Evolutionary conservation across 2,113 vertebrate genomes (phyloP).

Genomic region (Myotis yumanensis): DNA sequence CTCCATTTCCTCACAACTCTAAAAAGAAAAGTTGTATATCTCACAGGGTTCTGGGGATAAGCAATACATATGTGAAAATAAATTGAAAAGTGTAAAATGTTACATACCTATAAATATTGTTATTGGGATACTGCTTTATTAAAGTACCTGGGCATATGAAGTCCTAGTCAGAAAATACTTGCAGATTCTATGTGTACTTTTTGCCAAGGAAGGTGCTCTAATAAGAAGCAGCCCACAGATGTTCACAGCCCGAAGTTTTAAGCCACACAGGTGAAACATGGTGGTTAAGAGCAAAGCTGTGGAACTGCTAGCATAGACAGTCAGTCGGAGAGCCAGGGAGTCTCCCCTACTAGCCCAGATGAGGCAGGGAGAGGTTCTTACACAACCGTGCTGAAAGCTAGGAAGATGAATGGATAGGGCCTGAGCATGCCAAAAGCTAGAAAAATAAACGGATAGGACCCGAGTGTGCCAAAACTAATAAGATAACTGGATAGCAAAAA

Average conservation of each 20-base stretch:
- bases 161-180: not conserved
- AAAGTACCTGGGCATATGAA: not conserved
- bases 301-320: not conserved
- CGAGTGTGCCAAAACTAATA: not conserved
- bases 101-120: not conserved
- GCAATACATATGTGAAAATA: not conserved
- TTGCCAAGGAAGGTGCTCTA: not conserved
- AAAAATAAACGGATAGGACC: no score
- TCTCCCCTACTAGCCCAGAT: not conserved
- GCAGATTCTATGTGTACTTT: not conserved
- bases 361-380: not conserved
- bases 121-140: not conserved
- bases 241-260: not conserved
- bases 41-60: not conserved
- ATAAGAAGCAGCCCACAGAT: not conserved
- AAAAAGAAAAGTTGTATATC: not conserved
- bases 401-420: no score
- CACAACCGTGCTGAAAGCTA: not conserved
- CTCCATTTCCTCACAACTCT: not conserved
- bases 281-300: not conserved
- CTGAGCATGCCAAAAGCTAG: no score
- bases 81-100: not conserved
- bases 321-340: not conserved
- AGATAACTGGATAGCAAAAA: not conserved
- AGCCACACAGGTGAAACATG: not conserved